Conservation (phyloP, 2,113 vertebrate species). For the Corvus hawaiiensis region DNA sequence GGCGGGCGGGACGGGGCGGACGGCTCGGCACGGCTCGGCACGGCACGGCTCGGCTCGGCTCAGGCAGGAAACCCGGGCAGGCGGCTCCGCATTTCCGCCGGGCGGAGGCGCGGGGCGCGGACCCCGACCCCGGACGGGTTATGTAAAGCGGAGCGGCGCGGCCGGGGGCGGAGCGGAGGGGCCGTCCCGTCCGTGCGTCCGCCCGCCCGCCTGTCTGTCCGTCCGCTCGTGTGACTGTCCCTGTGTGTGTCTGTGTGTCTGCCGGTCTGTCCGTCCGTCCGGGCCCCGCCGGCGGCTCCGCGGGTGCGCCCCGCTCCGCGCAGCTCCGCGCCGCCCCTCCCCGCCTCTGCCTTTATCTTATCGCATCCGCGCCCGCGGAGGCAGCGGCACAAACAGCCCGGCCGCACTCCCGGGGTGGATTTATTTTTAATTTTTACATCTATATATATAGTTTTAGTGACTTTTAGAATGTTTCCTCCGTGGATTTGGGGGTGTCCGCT, state of each 20-base stretch:
- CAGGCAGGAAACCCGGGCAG: conserved; percentile 33
- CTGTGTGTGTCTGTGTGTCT: not conserved
- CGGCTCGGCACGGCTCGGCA: not conserved
- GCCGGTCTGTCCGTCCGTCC: not conserved
- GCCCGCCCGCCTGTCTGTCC: not conserved
- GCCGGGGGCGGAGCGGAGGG: not conserved
- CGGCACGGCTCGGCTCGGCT: not conserved
- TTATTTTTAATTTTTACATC: not conserved
- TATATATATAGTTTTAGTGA: not conserved
- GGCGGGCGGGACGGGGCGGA: not conserved
- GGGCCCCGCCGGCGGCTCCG: not conserved
- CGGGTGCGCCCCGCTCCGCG: not conserved
- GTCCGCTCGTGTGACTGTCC: not conserved
- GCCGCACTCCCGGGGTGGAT: not conserved
- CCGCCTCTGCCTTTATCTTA: conserved; percentile 26
- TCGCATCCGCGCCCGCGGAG: conserved; percentile 50
- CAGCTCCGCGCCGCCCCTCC: not conserved
- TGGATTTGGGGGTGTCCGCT: not conserved
- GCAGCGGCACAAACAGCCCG: conserved; percentile 2
- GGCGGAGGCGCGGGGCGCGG: not conserved
- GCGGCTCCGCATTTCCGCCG: conserved; percentile 38
- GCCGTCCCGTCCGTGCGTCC: not conserved
- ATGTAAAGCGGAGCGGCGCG: conserved; percentile 30
- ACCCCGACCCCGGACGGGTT: conserved; percentile 25
- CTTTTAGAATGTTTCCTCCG: not conserved